Percentiles rank a stretch among this genome's conserved stretches.
Conservation (phyloP, 92 coral and sea anemone species). For the Zoanthus solanderi region DNA sequence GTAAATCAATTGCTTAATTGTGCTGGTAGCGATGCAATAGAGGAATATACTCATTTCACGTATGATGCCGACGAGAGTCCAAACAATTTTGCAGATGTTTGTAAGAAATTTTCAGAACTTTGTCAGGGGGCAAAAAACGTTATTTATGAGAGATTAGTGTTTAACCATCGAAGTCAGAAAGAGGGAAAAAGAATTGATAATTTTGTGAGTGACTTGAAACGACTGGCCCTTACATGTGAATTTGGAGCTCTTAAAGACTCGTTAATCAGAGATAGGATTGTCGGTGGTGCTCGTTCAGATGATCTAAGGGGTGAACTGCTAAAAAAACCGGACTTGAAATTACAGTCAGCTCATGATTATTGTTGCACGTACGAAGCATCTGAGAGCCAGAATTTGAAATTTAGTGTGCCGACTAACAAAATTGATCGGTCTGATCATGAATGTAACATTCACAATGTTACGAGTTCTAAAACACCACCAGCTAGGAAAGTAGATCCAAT, state of each 20-base stretch:
- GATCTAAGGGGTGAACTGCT: slow-evolving; percentile 67
- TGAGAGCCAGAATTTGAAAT: too few species aligned
- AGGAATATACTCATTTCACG: slow-evolving; percentile 68
- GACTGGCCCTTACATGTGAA: slow-evolving; percentile 57
- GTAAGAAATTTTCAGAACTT: slow-evolving; percentile 58
- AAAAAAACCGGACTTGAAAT: slow-evolving; percentile 68
- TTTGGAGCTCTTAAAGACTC: slow-evolving; percentile 71
- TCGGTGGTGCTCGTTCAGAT: slow-evolving; percentile 65
- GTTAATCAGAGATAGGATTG: slow-evolving; percentile 68
- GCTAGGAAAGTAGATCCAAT: neutral
- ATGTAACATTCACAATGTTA: too few species aligned
- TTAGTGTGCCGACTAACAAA: neutral
- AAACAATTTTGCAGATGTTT: slow-evolving; percentile 47
- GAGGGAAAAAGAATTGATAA: slow-evolving; percentile 70
- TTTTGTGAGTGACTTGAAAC: neutral
- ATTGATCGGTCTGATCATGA: neutral
- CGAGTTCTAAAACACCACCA: too few species aligned
- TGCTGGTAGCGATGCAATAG: slow-evolving; percentile 68
- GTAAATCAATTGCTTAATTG: slow-evolving; percentile 65
- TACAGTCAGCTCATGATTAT: slow-evolving; percentile 70
- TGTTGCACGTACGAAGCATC: slow-evolving; percentile 47
- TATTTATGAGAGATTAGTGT: slow-evolving; percentile 55
- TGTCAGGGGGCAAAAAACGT: slow-evolving; percentile 65
- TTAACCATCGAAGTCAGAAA: slow-evolving; percentile 14
- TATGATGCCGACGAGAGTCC: slow-evolving; percentile 45